Percentiles rank a stretch among this genome's conserved stretches.
These are phyloP conservation scores for Caenorhabditis sp. DNA, from an alignment of 2,888 invertebrate species.

Conservation along the genomic window DNA sequence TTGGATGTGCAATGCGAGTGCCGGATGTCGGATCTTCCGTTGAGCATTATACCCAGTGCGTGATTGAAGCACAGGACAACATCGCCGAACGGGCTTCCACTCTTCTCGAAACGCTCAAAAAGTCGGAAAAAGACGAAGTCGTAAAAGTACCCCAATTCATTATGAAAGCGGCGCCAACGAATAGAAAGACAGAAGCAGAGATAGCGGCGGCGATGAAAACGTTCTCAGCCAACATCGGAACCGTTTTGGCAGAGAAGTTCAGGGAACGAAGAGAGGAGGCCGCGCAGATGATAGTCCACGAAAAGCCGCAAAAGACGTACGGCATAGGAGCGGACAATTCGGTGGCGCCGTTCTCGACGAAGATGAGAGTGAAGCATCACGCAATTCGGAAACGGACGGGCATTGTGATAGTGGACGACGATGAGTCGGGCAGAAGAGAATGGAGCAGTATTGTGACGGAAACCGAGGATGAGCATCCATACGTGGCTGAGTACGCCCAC, in stretches of 20 bases:
- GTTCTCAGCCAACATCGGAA: constrained; percentile 56
- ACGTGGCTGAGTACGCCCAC: constrained; percentile 68
- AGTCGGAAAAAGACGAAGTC: constrained; percentile 56
- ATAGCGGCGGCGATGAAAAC: constrained; percentile 46
- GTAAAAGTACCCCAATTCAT: constrained; percentile 66
- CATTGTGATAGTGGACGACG: constrained; percentile 37
- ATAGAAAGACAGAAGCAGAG: constrained; percentile 43
- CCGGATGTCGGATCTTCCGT: constrained; percentile 51
- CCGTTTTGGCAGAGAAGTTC: constrained; percentile 45
- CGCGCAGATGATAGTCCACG: constrained; percentile 41
- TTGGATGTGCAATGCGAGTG: constrained; percentile 61
- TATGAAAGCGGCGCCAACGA: constrained; percentile 64
- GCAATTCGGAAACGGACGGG: constrained; percentile 27
- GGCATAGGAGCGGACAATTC: constrained; percentile 29
- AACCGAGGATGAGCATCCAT: constrained; percentile 69
- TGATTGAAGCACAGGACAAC: constrained; percentile 70
- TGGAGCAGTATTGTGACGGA: constrained; percentile 47
- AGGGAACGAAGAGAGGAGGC: constrained; percentile 48
- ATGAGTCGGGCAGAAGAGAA: constrained; percentile 49
- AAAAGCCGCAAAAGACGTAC: constrained; percentile 55
- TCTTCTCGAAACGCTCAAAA: constrained; percentile 63
- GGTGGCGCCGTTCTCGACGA: constrained; percentile 22
- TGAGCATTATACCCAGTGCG: constrained; percentile 61
- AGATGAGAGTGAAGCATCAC: constrained; percentile 46
- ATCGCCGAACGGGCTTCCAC: constrained; percentile 70